phyloP scores from a whole-genome alignment of 2,888 invertebrate genomes.

The Camponotus fellah region DNA sequence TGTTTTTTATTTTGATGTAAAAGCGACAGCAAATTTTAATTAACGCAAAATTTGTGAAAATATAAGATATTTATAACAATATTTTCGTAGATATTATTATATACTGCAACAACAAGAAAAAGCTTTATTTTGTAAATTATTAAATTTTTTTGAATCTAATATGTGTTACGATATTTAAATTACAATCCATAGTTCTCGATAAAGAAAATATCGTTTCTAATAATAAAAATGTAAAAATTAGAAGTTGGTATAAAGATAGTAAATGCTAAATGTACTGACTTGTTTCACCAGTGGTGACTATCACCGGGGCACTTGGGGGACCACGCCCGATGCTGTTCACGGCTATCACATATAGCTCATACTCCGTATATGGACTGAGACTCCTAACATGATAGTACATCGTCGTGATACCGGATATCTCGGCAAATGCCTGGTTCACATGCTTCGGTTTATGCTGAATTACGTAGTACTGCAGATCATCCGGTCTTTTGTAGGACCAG shows the following conservation, averaged over 20 bases:
- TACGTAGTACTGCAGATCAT: constrained; percentile 97
- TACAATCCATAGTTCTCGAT: neutral
- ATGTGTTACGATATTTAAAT: neutral
- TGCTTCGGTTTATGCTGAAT: constrained; percentile 98
- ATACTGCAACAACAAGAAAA: neutral
- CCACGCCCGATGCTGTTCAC: constrained; percentile 98
- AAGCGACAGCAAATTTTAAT: neutral
- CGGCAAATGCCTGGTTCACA: constrained; percentile 96
- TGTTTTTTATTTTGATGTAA: neutral
- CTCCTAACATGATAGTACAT: constrained; percentile 96
- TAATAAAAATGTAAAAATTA: neutral
- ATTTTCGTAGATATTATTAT: neutral
- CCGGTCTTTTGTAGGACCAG: constrained; percentile 96
- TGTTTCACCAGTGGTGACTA: constrained; percentile 98
- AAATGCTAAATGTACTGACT: constrained; percentile 88
- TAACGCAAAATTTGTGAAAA: neutral
- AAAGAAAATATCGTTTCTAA: constrained; percentile 46
- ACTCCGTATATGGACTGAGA: constrained; percentile 97
- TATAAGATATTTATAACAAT: constrained; percentile 1
- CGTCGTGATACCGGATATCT: constrained; percentile 97
- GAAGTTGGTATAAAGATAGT: neutral
- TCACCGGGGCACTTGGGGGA: constrained; percentile 94
- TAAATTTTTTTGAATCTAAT: neutral
- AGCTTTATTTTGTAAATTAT: neutral
- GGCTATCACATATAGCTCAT: constrained; percentile 98